Evolutionary conservation across 2,113 vertebrate genomes (phyloP), one percentile per base, ranked within the genome.

Genomic region (Australoheros scitulus): DNA sequence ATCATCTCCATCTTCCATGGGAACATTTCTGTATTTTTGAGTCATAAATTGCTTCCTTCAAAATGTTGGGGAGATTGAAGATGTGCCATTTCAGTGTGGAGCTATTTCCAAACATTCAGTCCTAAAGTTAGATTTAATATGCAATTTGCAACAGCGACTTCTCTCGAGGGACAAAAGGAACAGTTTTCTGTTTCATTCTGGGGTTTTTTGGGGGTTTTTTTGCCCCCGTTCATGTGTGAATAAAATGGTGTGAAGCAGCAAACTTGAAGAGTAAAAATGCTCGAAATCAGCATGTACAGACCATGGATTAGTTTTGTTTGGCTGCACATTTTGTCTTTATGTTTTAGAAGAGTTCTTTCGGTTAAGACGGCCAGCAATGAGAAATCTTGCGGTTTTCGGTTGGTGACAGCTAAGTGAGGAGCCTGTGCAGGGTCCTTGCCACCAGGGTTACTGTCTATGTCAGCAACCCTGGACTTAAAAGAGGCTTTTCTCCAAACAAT

Each of bases 11-110:
- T 61, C 47, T 38, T 70, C 41, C 3, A 29, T 17, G 13, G 38
- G 63, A 65, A 65, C 38, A 15, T 65, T 17, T 55, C 14, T 76
- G 50, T 70, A 38, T 82, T 81, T 38, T 78, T 80, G 36, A 80
- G 26, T 65, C 7, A 15, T 59, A 85, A 77, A 80, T 58, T 80
- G 32, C 57, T 29, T 79, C n/a, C 32, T 43, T 80, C 36, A 29
- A 76, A 58, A 58, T 11, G 10, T 20, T 72, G 24, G 29, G 17
- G 26, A 68, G 59, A n/a, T 13, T 50, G 17, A 47, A 65, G 15
- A 43, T 15, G 24, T 14, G 36, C 36, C 41, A 41, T 65, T 65
- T 65, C 13, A 65, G 38, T 43, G 38, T 65, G n/a, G 1, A 4
- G 2, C 11, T 22, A 64, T 64, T 64, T 41, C 34, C 20, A 64